Evolutionary conservation across 2,113 vertebrate genomes (phyloP).

Genomic region (Nerophis lumbriciformis): DNA sequence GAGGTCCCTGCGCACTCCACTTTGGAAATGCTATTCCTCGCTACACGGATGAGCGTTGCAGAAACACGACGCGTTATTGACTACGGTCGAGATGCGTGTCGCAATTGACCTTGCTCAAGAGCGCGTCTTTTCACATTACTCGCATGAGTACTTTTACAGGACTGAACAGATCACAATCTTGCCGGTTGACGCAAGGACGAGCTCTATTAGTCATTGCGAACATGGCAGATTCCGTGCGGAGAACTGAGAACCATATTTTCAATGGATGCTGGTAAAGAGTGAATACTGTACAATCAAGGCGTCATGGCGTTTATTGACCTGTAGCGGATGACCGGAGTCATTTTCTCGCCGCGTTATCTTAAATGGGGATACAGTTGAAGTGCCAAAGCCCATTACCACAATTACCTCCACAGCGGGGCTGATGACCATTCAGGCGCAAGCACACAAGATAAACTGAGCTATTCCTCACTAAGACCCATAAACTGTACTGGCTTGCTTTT

Average conservation of each 20-base stretch:
- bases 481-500: slow-evolving; percentile 2
- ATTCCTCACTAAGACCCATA: neutral
- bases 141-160: slow-evolving; percentile 7
- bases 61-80: slow-evolving; percentile 3
- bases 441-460: slow-evolving; percentile 5
- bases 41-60: slow-evolving; percentile 12
- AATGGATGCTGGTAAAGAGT: slow-evolving; percentile 6
- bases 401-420: slow-evolving; percentile 31
- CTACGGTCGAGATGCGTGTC: neutral
- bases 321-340: slow-evolving; percentile 34
- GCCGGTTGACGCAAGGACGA: neutral
- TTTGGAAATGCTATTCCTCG: slow-evolving; percentile 13
- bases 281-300: slow-evolving; percentile 20
- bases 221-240: slow-evolving; percentile 4
- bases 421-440: slow-evolving; percentile 27
- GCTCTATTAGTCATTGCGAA: slow-evolving; percentile 8
- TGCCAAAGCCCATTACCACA: slow-evolving; percentile 69
- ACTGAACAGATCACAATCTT: slow-evolving; percentile 2
- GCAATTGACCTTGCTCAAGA: slow-evolving; percentile 10
- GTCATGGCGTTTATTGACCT: slow-evolving; percentile 43
- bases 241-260: neutral
- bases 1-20: slow-evolving; percentile 20
- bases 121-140: neutral
- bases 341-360: slow-evolving; percentile 57
- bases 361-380: slow-evolving; percentile 57